A percentile compares a stretch with the other conserved stretches of the same genome.
These are phyloP conservation scores for Thamnophis sirtalis DNA, from an alignment of 2,113 vertebrate species.

Conservation along the genomic window DNA sequence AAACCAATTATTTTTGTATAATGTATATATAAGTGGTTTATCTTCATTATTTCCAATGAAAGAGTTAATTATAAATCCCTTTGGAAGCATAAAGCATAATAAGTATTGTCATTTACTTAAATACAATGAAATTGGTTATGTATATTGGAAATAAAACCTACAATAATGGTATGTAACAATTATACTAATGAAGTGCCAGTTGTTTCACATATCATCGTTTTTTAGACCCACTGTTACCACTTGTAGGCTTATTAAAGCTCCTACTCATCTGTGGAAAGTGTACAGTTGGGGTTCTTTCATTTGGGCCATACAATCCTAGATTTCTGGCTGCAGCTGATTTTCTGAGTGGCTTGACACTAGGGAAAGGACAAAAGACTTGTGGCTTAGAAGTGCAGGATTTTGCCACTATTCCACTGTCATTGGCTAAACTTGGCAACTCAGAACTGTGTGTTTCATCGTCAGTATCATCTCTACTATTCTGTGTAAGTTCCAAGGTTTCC, in stretches of 20 bases:
- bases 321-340: conserved; percentile 89
- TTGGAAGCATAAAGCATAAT: background rate
- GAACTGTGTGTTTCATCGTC: conserved; percentile 50
- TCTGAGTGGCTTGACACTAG: conserved; percentile 87
- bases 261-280: conserved; percentile 92
- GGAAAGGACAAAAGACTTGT: conserved; percentile 87
- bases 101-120: too few species aligned
- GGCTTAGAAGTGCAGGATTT: conserved; percentile 61
- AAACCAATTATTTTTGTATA: background rate
- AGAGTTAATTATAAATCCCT: conserved; percentile 15
- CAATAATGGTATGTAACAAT: background rate
- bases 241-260: conserved; percentile 71
- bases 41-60: background rate
- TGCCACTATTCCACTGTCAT: conserved; percentile 57
- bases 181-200: background rate
- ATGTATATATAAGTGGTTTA: conserved; percentile 29
- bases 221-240: conserved; percentile 66
- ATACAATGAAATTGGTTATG: too few species aligned
- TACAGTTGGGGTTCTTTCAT: conserved; percentile 84
- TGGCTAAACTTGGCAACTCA: conserved; percentile 57
- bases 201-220: conserved; percentile 69
- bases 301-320: conserved; percentile 92
- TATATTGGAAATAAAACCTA: background rate
- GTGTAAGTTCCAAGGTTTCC: conserved; percentile 73
- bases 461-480: conserved; percentile 17